phyloP scores from a whole-genome alignment of 2,888 invertebrate genomes.

The Syrphus vitripennis region DNA sequence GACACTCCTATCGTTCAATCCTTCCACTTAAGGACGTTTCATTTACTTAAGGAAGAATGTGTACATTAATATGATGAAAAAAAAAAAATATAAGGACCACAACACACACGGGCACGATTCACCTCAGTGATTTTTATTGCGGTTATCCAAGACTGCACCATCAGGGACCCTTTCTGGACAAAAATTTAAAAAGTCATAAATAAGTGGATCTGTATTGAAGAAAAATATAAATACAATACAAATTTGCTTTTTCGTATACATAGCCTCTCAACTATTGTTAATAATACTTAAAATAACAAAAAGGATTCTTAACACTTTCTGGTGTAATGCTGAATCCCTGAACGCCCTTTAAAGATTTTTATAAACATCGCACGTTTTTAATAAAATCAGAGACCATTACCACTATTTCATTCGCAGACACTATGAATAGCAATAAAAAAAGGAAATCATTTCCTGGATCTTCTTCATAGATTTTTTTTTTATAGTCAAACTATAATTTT shows the following conservation, averaged over 20 bases:
- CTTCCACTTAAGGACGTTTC: not conserved
- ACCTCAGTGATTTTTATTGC: conserved; percentile 10
- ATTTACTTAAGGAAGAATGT: not conserved
- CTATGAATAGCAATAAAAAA: conserved; percentile 50
- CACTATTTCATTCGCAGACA: conserved; percentile 46
- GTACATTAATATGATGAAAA: not conserved
- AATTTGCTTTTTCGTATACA: not conserved
- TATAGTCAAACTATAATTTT: not conserved
- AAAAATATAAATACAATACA: not conserved
- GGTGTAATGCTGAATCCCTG: too few species aligned
- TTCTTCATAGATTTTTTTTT: not conserved
- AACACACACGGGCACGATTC: not conserved
- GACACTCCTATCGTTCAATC: conserved; percentile 3
- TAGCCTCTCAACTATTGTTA: not conserved
- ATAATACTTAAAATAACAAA: not conserved
- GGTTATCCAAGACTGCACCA: not conserved
- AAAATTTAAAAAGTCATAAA: conserved; percentile 16
- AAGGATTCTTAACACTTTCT: not conserved
- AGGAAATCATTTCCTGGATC: not conserved
- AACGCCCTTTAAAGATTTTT: not conserved
- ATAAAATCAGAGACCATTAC: not conserved
- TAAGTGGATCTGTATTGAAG: conserved; percentile 17
- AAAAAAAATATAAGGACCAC: not conserved
- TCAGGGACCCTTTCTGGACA: not conserved
- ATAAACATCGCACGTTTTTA: not conserved